These are phyloP conservation scores for Lepus americanus DNA, from an alignment of 2,113 vertebrate species.

Conservation along the genomic window DNA sequence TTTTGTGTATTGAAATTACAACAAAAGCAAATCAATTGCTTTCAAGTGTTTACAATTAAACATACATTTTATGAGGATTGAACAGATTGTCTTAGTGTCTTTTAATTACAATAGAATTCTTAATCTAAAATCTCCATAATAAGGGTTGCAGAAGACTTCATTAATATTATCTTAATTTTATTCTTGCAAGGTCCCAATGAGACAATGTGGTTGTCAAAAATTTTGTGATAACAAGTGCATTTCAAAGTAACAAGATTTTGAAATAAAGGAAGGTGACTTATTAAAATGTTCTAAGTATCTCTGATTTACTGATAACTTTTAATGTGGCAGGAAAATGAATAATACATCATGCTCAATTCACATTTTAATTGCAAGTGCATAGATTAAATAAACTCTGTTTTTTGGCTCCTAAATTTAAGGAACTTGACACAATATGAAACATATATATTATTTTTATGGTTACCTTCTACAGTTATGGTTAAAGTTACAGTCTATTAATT, in stretches of 20 bases:
- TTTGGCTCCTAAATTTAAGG: neutral
- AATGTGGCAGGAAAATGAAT: constrained; percentile 26
- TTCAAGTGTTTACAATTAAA: constrained; percentile 59
- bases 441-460: neutral
- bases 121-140: constrained; percentile 59
- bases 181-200: constrained; percentile 42
- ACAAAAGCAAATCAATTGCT: constrained; percentile 17
- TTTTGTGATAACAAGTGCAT: constrained; percentile 48
- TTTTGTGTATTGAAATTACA: neutral
- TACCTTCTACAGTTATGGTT: neutral
- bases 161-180: constrained; percentile 76
- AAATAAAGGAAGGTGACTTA: constrained; percentile 57
- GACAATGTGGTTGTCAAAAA: neutral
- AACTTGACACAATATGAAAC: neutral
- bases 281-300: constrained; percentile 29
- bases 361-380: neutral
- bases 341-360: neutral
- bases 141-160: constrained; percentile 44
- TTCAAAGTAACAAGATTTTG: constrained; percentile 17
- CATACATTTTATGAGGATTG: neutral
- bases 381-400: neutral
- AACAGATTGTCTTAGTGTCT: neutral
- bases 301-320: constrained; percentile 46
- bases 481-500: neutral
- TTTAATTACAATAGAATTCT: constrained; percentile 43